These are phyloP conservation scores for Leuctra nigra DNA, from an alignment of 2,888 invertebrate species.

Conservation along the genomic window DNA sequence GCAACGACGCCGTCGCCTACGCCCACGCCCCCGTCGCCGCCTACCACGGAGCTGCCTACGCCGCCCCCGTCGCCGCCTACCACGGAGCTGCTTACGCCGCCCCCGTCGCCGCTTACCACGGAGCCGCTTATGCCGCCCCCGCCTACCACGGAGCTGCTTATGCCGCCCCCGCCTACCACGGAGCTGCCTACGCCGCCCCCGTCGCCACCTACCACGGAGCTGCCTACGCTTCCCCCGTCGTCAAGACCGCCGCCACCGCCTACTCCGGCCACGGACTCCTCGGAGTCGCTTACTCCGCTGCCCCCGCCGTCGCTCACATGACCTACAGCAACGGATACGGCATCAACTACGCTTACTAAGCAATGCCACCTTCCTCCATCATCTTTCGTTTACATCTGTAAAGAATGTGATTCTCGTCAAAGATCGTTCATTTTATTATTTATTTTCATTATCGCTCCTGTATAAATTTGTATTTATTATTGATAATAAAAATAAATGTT, in stretches of 20 bases:
- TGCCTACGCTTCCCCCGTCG: constrained; percentile 29
- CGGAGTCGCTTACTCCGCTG: constrained; percentile 54
- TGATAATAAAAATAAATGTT: constrained; percentile 6
- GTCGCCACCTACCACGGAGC: constrained; percentile 20
- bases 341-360: constrained; percentile 50
- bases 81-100: constrained; percentile 14
- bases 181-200: constrained; percentile 27
- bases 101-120: constrained; percentile 15
- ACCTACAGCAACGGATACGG: constrained; percentile 51
- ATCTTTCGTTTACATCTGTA: background rate
- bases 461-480: constrained; percentile 8
- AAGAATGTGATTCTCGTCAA: background rate
- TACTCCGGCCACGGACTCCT: constrained; percentile 37
- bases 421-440: constrained; percentile 8
- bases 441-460: constrained; percentile 8
- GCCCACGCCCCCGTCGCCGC: constrained; percentile 34
- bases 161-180: constrained; percentile 33
- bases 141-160: constrained; percentile 25
- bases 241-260: constrained; percentile 26
- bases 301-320: constrained; percentile 56
- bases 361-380: background rate
- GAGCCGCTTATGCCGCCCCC: constrained; percentile 33
- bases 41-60: constrained; percentile 34
- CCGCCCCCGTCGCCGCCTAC: constrained; percentile 31
- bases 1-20: constrained; percentile 46